Percentiles rank a stretch among this genome's conserved stretches.
These are phyloP conservation scores for Antechinus flavipes DNA, from an alignment of 2,113 vertebrate genomes.

Conservation along the genomic window DNA sequence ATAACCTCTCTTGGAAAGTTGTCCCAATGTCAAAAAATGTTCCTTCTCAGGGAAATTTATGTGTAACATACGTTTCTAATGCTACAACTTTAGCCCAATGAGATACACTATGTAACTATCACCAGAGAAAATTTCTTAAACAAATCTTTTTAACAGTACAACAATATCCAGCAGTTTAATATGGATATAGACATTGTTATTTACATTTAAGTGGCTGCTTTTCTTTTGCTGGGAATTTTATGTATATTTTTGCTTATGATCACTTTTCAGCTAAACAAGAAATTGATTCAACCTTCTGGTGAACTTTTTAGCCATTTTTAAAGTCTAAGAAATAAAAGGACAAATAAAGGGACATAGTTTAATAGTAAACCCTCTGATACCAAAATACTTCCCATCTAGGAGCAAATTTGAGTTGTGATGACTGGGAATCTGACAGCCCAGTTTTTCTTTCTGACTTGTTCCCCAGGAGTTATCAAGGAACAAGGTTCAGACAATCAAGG, in stretches of 20 bases:
- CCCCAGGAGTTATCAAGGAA: background rate
- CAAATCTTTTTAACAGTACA: rapidly evolving
- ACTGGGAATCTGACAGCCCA: background rate
- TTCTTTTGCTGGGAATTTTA: background rate
- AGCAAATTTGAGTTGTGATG: background rate
- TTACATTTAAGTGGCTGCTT: background rate
- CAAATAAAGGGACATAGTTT: background rate
- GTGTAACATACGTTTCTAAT: no score
- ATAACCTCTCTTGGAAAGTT: rapidly evolving
- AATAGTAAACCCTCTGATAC: background rate
- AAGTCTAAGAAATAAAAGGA: background rate
- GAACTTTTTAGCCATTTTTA: background rate
- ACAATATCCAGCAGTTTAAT: rapidly evolving
- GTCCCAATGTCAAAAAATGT: no score
- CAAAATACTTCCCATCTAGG: background rate
- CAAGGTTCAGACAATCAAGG: background rate
- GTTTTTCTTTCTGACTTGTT: background rate
- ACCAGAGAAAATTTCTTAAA: background rate
- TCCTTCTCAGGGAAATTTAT: background rate
- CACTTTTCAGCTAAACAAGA: background rate
- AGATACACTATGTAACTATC: rapidly evolving
- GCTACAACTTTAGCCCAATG: background rate
- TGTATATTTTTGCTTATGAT: background rate
- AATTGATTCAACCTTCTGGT: background rate
- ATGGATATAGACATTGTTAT: no score